These are phyloP conservation scores for Plemyria rubiginata DNA, from an alignment of 2,888 invertebrate genomes.

Conservation along the genomic window DNA sequence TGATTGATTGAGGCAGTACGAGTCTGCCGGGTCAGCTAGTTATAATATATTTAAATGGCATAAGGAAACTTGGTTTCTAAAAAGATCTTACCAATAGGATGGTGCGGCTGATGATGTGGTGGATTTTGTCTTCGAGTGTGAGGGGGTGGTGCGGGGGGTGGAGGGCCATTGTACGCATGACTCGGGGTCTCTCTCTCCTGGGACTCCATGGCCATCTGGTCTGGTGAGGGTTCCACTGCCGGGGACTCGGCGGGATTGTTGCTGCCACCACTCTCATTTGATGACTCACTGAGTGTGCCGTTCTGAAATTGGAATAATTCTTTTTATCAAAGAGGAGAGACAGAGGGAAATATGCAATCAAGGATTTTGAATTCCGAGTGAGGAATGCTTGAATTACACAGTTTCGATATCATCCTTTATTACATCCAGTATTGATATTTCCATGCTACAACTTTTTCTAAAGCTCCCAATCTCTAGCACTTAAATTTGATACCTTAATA, in stretches of 20 bases:
- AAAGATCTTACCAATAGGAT: constrained; percentile 68
- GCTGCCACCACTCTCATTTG: constrained; percentile 83
- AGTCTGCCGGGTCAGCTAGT: no score
- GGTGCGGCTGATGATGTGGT: constrained; percentile 86
- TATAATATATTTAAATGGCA: no score
- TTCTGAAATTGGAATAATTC: constrained; percentile 56
- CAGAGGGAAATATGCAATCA: no score
- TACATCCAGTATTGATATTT: no score
- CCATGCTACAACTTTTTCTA: no score
- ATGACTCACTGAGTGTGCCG: constrained; percentile 71
- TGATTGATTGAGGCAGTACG: no score
- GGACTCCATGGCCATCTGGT: constrained; percentile 90
- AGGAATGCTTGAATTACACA: no score
- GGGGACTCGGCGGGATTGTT: constrained; percentile 80
- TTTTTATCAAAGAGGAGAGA: background rate
- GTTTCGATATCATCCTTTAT: no score
- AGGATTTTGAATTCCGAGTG: no score
- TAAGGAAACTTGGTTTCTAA: background rate
- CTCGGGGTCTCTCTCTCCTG: constrained; percentile 86
- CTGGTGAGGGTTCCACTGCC: constrained; percentile 82
- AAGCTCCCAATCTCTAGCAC: no score
- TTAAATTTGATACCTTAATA: no score
- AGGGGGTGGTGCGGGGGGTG: constrained; percentile 86
- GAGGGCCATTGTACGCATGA: constrained; percentile 81
- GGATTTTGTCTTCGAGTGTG: constrained; percentile 91